Evolutionary conservation across 2,113 vertebrate species (phyloP), one percentile per base, ranked within the genome.

Genomic region (Coregonus clupeaformis): DNA sequence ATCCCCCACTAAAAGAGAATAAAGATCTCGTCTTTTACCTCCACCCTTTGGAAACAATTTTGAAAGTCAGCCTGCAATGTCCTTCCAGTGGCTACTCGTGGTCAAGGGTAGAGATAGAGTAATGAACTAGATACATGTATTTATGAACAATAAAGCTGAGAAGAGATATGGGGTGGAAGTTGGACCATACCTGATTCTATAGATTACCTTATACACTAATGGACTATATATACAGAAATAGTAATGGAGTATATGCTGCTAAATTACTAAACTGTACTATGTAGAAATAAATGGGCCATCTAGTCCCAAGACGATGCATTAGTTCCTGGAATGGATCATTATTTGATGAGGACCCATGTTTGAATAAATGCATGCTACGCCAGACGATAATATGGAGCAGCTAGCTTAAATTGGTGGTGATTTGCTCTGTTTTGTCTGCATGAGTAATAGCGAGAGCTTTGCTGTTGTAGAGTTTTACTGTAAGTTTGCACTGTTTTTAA

Each of bases 361-460:
- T 77, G 72, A 76, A 69, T 80, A 82, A 86, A 86, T 82, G 74
- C 6, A 74, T 81, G 79, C 86, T 80, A 68, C 74, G 13, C 24
- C 22, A 82, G 84, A 74, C 18, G 32, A 36, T 55, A 55, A 65
- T 73, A 42, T 74, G 75, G 60, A 80, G 69, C 79, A 76, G 78
- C 68, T 63, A 79, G 72, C 73, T 77, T 64, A 82, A 85, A 85
- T 70, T 32, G 36, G 65, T 80, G 71, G 73, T 84, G 77, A 86
- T 87, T 90, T 84, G 68, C 59, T 74, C 79, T 73, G 73, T 87
- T 87, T 83, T 77, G 59, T 63, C 67, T 71, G 71, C 16, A 20
- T 22, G 76, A 30, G 47, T 27, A 30, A 30, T 30, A 74, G 71
- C 29, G 12, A 60, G 75, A 57, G 64, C 18, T 66, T 27, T 16